phyloP scores from a whole-genome alignment of 2,113 vertebrate genomes.

The Thryonomys swinderianus region DNA sequence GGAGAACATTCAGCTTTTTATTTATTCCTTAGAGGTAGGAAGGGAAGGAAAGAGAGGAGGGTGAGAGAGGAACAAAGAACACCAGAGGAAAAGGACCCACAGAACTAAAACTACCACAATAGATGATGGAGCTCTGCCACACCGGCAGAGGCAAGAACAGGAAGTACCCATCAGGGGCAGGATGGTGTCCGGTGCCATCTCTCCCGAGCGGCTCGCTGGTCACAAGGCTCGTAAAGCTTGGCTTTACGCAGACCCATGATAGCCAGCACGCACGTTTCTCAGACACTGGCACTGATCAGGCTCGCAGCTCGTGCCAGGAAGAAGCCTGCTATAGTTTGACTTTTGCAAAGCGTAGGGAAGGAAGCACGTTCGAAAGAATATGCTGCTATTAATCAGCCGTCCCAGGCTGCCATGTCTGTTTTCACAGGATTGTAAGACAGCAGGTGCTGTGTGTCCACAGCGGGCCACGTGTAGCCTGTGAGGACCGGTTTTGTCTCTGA shows the following conservation, averaged over 20 bases:
- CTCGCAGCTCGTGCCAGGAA: not conserved
- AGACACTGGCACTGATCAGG: not conserved
- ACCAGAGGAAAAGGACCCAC: not conserved
- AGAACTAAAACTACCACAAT: not conserved
- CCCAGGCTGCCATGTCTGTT: constrained; percentile 37
- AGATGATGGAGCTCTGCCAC: not conserved
- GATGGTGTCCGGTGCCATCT: not conserved
- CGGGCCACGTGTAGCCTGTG: not conserved
- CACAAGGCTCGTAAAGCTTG: not conserved
- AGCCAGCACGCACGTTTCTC: not conserved
- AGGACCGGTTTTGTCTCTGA: not conserved
- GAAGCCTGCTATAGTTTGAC: not conserved
- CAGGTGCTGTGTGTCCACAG: not conserved
- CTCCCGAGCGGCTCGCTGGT: constrained; percentile 40
- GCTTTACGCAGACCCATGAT: not conserved
- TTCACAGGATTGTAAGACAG: not conserved
- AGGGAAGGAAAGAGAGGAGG: too few species aligned
- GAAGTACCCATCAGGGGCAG: accelerated
- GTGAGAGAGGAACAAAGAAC: not conserved
- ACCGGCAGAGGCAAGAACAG: not conserved
- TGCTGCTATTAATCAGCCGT: not conserved
- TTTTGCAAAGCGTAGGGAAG: constrained; percentile 47
- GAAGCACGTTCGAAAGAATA: not conserved
- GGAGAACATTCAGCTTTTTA: not conserved
- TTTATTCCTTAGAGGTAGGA: not conserved